Evolutionary conservation across 2,113 vertebrate genomes (phyloP).

Genomic region (Felis catus): DNA sequence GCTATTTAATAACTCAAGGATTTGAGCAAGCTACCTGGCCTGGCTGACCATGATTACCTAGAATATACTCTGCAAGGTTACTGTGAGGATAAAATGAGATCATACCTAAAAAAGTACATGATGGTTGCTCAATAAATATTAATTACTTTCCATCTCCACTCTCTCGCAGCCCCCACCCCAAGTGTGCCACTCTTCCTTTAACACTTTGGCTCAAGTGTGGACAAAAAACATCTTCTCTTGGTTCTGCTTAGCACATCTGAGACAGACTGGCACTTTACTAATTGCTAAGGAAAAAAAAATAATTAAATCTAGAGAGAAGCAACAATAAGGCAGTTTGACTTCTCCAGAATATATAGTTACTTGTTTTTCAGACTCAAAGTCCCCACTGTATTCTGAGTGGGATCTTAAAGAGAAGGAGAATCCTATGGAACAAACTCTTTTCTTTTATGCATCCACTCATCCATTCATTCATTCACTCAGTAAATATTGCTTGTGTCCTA

Average conservation of each 20-base stretch:
- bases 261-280: slow-evolving; percentile 70
- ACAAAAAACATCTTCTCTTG: slow-evolving; percentile 63
- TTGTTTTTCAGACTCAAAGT: not conserved
- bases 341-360: not conserved
- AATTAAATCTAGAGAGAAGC: slow-evolving; percentile 67
- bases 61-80: slow-evolving; percentile 24
- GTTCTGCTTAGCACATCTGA: slow-evolving; percentile 65
- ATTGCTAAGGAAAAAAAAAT: slow-evolving; percentile 55
- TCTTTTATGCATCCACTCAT: not conserved
- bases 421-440: not conserved
- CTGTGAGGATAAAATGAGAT: slow-evolving; percentile 67
- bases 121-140: slow-evolving; percentile 64
- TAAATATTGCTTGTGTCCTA: not conserved
- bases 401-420: not conserved
- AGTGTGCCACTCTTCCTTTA: slow-evolving; percentile 42
- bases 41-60: not conserved
- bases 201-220: slow-evolving; percentile 65
- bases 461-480: not conserved
- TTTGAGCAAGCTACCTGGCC: not conserved
- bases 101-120: slow-evolving; percentile 62
- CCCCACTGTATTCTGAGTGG: not conserved
- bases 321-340: not conserved
- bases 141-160: slow-evolving; percentile 40
- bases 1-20: not conserved
- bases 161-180: not conserved